Conservation (phyloP, 2,888 invertebrate genomes). For the Cremastinae sp. region DNA sequence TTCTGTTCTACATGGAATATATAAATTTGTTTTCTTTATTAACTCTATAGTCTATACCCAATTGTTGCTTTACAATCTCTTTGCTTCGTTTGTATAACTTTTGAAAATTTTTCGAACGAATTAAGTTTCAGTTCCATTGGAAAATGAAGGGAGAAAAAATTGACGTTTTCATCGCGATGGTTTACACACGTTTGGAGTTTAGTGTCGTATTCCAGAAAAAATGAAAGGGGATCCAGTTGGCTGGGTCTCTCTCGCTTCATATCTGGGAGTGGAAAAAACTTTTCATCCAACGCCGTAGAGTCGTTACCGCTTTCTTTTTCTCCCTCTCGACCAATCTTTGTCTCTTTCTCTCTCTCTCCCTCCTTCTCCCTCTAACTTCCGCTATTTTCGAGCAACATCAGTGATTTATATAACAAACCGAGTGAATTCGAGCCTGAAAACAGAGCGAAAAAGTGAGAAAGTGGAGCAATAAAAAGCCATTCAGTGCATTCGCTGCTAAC, state of each 20-base stretch:
- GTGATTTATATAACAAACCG: conserved; percentile 52
- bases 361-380: conserved; percentile 7
- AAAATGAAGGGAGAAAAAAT: conserved; percentile 28
- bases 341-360: conserved; percentile 23
- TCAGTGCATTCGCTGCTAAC: conserved; percentile 9
- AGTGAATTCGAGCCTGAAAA: conserved; percentile 35
- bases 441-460: conserved; percentile 15
- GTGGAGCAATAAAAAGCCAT: conserved; percentile 5
- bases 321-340: conserved; percentile 13
- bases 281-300: conserved; percentile 50
- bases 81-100: no score
- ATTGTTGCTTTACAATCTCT: no score
- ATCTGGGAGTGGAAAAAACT: conserved; percentile 53
- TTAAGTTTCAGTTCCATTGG: no score
- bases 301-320: conserved; percentile 35
- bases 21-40: no score
- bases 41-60: no score
- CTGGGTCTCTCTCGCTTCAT: conserved; percentile 12
- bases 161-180: not conserved
- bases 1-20: no score
- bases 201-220: conserved; percentile 21
- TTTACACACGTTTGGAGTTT: conserved; percentile 27
- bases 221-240: conserved; percentile 12
- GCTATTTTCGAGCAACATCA: conserved; percentile 40
- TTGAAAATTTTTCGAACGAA: no score